A percentile compares a stretch with the other conserved stretches of the same genome.
These are phyloP conservation scores for Lutjanus erythropterus DNA, from an alignment of 2,113 vertebrate species.

Conservation along the genomic window DNA sequence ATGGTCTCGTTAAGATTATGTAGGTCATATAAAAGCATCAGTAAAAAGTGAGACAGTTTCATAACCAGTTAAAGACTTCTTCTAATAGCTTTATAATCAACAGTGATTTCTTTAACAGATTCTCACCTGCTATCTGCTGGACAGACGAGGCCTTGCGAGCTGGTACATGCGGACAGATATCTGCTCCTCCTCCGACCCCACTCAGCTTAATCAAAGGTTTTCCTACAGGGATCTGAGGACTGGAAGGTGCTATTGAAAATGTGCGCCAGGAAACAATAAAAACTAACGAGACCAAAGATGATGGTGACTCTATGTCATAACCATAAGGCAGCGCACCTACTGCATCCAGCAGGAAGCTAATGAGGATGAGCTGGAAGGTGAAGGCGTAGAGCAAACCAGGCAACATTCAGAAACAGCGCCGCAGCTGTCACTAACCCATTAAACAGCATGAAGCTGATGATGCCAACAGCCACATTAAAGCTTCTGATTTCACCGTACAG, in stretches of 20 bases:
- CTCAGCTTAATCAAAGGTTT: conserved; percentile 84
- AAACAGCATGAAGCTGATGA: conserved; percentile 89
- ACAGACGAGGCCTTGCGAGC: conserved; percentile 89
- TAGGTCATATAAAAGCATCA: too few species aligned
- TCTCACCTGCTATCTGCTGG: conserved; percentile 89
- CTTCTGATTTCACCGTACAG: conserved; percentile 83
- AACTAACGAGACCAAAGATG: conserved; percentile 90
- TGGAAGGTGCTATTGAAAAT: conserved; percentile 87
- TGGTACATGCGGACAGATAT: conserved; percentile 86
- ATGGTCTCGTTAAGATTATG: too few species aligned
- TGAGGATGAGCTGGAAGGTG: conserved; percentile 87
- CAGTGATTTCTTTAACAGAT: neutral
- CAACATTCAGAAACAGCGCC: conserved; percentile 84
- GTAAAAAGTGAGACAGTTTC: too few species aligned
- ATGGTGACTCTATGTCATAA: conserved; percentile 88
- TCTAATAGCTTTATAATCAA: neutral
- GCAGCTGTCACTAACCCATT: conserved; percentile 87
- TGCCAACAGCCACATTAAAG: conserved; percentile 86
- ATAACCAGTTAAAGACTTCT: too few species aligned
- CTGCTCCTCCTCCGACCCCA: conserved; percentile 77
- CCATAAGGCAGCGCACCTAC: conserved; percentile 83
- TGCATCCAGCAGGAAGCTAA: conserved; percentile 91
- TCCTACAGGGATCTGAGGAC: conserved; percentile 85
- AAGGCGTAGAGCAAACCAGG: conserved; percentile 89
- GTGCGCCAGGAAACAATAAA: conserved; percentile 90